Evolutionary conservation across 1,140 invertebrate species (phyloP), one percentile per base, ranked within the genome.

Genomic region (Drosophila pallidifrons): DNA sequence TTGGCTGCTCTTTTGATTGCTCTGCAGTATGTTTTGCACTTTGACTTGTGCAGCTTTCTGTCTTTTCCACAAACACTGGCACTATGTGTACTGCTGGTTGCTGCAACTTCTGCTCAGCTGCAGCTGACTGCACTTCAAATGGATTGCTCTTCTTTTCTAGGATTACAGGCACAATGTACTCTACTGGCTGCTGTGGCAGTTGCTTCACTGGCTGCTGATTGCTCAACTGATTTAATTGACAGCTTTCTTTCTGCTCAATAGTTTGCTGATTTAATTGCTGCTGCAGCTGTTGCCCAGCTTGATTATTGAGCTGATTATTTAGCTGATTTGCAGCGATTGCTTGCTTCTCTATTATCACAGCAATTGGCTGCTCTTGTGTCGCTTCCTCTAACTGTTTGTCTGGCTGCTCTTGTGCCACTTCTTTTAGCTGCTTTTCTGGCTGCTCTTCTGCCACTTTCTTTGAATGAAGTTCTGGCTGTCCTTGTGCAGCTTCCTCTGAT

Each of bases 31-130:
- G 6, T 32, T 32, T 6, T 32, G 6, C 47, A 8, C 16, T 49
- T 25, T 10, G 20, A 49, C 8, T 20, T 46, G 4, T 20, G 10
- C 7, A 35, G 52, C 8, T 47, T 8, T 13, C 46, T 30, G 43
- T n/a, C 11, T 10, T 20, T 8, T 69, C 47, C 2, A 69, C n/a
- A 4, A 8, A 15, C 47, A 61, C 67, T 10, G 57, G 58, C 67
- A 68, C 66, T 8, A 68, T 41, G 1, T 32, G 57, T 11, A 43
- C 58, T 6, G 38, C 35, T 1, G 55, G 46, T 30, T 59, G n/a
- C 13, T 35, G 11, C 28, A 32, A 1, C n/a, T 57, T 57, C 15
- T 59, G 32, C 15, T 51, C 57, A 16, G 45, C 7, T 49, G n/a
- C 10, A 3, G 15, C 30, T 67, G 41, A 10, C 6, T 13, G n/a